Conservation (phyloP, 2,888 invertebrate genomes). For the Zhengitettix transpicula region DNA sequence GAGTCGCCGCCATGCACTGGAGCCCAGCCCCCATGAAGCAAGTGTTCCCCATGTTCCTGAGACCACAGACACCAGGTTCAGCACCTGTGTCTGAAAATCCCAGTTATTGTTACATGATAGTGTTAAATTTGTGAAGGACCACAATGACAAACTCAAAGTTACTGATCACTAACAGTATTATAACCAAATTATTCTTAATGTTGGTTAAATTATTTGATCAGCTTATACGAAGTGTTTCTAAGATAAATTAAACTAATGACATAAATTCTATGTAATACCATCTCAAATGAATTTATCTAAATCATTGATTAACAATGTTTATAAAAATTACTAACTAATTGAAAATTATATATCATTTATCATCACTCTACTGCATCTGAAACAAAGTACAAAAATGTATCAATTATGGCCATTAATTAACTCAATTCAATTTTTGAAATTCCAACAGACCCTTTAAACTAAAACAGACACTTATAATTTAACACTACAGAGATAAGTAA, state of each 20-base stretch:
- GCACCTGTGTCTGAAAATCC: conserved; percentile 12
- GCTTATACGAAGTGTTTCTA: not conserved
- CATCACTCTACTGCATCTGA: no score
- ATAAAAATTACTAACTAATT: no score
- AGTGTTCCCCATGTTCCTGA: conserved; percentile 36
- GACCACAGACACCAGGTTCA: conserved; percentile 35
- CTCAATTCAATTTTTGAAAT: no score
- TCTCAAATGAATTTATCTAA: no score
- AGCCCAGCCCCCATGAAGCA: conserved; percentile 40
- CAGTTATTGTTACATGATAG: not conserved
- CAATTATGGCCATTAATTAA: no score
- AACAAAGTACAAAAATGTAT: no score
- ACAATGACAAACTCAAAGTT: not conserved
- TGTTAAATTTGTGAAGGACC: not conserved
- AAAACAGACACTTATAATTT: no score
- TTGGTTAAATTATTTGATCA: not conserved
- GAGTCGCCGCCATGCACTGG: conserved; percentile 36
- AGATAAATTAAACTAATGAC: not conserved
- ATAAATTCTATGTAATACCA: no score
- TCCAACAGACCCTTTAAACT: no score
- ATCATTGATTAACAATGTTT: no score
- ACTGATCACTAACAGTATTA: not conserved
- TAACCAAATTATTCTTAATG: not conserved
- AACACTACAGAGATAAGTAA: no score
- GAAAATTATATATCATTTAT: no score